Conservation (phyloP, 2,888 invertebrate genomes). For the Amblyjoppa fuscipennis region DNA sequence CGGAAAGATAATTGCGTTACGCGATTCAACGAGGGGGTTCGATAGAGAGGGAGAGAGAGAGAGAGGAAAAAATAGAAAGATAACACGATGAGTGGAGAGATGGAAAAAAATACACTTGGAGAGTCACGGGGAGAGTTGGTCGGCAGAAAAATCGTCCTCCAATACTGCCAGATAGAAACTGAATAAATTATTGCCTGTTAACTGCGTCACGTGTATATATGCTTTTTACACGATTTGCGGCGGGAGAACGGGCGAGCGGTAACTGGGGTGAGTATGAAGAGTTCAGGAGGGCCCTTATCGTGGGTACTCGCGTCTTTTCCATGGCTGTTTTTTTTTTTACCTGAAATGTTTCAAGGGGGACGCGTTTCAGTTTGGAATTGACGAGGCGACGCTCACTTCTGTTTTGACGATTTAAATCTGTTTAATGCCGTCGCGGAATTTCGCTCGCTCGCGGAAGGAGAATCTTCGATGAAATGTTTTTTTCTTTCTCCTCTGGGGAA, state of each 20-base stretch:
- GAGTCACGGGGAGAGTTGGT: slow-evolving; percentile 38
- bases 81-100: slow-evolving; percentile 30
- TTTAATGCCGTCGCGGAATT: not conserved
- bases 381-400: not conserved
- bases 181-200: slow-evolving; percentile 60
- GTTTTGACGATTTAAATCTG: not conserved
- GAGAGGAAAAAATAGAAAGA: slow-evolving; percentile 1
- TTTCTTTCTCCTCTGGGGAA: not conserved
- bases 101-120: slow-evolving; percentile 18
- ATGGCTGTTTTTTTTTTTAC: slow-evolving; percentile 23
- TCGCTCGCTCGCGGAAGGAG: not conserved
- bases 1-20: slow-evolving; percentile 73
- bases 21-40: slow-evolving; percentile 54
- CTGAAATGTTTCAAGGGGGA: not conserved
- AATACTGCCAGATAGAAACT: slow-evolving; percentile 30
- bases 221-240: slow-evolving; percentile 47
- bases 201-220: slow-evolving; percentile 50
- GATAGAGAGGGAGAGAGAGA: not conserved
- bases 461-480: not conserved
- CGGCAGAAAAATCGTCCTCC: slow-evolving; percentile 57
- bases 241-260: slow-evolving; percentile 12
- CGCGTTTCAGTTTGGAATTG: not conserved
- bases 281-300: slow-evolving; percentile 48
- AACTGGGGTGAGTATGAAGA: slow-evolving; percentile 48
- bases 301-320: slow-evolving; percentile 23